Conservation (phyloP, 1,140 invertebrate genomes). For the Lordiphosa clarofinis region DNA sequence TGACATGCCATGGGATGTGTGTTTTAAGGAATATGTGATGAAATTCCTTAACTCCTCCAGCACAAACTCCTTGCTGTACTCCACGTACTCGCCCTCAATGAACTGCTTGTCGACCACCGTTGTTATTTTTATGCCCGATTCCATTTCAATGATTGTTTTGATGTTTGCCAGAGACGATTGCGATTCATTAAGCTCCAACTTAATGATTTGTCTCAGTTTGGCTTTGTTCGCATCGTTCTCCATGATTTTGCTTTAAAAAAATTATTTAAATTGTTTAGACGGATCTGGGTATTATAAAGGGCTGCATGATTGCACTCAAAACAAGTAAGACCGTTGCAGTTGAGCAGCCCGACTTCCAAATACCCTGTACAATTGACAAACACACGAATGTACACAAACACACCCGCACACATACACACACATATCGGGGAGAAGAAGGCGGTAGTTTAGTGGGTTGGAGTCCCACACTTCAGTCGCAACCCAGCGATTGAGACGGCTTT, state of each 20-base stretch:
- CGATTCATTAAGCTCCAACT: neutral
- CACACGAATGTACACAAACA: too few species aligned
- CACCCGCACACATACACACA: too few species aligned
- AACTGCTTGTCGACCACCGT: neutral
- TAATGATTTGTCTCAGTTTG: neutral
- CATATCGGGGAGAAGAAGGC: too few species aligned
- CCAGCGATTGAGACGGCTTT: too few species aligned
- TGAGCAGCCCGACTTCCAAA: too few species aligned
- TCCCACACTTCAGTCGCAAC: too few species aligned
- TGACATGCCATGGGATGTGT: neutral
- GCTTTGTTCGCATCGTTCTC: constrained; percentile 1
- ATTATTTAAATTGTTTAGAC: too few species aligned
- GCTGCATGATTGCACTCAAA: too few species aligned
- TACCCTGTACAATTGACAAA: too few species aligned
- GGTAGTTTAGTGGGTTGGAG: too few species aligned
- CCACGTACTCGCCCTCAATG: constrained; percentile 2
- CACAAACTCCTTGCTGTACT: neutral
- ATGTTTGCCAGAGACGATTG: neutral
- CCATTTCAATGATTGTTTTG: neutral
- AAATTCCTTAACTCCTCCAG: neutral
- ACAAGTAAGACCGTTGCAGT: too few species aligned
- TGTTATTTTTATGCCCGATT: constrained; percentile 1
- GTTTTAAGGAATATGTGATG: neutral
- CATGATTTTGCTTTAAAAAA: constrained; percentile 8
- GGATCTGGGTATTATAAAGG: too few species aligned